Conservation (phyloP, 2,888 invertebrate species). For the Ectobius pallidus region DNA sequence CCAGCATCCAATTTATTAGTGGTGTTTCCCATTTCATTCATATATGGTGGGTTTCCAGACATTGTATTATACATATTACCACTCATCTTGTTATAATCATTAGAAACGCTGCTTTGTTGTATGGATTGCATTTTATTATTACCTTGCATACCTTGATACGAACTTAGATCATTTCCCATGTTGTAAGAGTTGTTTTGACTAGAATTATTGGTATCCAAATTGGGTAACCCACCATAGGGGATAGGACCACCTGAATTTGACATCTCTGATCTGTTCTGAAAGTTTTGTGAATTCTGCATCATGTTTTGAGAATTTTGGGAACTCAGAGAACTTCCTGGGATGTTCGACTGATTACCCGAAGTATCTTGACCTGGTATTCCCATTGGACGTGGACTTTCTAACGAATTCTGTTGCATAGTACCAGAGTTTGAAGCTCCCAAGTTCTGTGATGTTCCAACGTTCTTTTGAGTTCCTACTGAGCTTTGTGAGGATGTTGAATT, state of each 20-base stretch:
- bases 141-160: constrained; percentile 7
- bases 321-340: background rate
- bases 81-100: background rate
- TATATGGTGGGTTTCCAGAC: background rate
- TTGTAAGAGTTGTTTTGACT: background rate
- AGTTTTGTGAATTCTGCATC: constrained; percentile 8
- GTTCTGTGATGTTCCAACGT: no score
- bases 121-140: background rate
- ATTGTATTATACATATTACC: background rate
- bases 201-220: background rate
- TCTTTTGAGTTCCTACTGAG: background rate
- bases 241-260: background rate
- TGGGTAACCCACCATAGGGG: background rate
- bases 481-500: background rate
- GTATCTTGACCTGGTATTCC: background rate
- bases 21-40: constrained; percentile 15
- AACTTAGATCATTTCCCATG: background rate
- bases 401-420: background rate
- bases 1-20: background rate
- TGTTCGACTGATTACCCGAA: background rate
- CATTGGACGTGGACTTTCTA: background rate
- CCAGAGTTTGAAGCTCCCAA: no score
- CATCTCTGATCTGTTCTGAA: no score
- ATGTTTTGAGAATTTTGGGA: background rate
- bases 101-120: background rate